Conservation (phyloP, 2,113 vertebrate species). For the Chamaea fasciata region DNA sequence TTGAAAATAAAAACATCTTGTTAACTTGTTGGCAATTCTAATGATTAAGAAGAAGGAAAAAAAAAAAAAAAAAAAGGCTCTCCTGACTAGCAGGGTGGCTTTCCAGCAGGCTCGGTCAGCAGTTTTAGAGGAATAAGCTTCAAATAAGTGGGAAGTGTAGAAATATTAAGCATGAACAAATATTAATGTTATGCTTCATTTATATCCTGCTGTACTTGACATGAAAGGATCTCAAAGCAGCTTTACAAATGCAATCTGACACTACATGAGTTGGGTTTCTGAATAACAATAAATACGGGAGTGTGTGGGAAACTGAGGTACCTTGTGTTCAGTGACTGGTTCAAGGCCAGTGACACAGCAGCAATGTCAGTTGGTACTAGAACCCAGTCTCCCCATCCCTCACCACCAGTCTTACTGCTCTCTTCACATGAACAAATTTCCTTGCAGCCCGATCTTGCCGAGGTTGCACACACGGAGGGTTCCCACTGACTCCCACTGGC, state of each 20-base stretch:
- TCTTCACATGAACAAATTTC: neutral
- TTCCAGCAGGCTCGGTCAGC: neutral
- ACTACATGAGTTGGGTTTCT: neutral
- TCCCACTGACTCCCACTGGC: neutral
- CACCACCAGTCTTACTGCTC: neutral
- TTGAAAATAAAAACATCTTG: neutral
- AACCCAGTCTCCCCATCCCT: neutral
- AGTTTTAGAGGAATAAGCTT: neutral
- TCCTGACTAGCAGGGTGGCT: neutral
- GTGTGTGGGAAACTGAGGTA: neutral
- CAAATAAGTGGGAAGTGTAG: neutral
- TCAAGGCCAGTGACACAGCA: neutral
- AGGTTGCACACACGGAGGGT: rapidly evolving
- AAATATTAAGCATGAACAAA: conserved; percentile 30
- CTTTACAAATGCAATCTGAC: conserved; percentile 7
- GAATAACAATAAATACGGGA: neutral
- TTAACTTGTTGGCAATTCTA: conserved; percentile 15
- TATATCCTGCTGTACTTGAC: conserved; percentile 8
- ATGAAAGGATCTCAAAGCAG: conserved; percentile 38
- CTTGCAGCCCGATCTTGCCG: neutral
- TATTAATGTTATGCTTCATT: conserved; percentile 11
- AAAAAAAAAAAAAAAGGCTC: neutral
- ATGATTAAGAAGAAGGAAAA: neutral
- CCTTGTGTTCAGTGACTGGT: neutral
- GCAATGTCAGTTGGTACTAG: neutral